Conservation (phyloP, 37 sponge, comb jelly and placozoan species). For the Geodia barretti region DNA sequence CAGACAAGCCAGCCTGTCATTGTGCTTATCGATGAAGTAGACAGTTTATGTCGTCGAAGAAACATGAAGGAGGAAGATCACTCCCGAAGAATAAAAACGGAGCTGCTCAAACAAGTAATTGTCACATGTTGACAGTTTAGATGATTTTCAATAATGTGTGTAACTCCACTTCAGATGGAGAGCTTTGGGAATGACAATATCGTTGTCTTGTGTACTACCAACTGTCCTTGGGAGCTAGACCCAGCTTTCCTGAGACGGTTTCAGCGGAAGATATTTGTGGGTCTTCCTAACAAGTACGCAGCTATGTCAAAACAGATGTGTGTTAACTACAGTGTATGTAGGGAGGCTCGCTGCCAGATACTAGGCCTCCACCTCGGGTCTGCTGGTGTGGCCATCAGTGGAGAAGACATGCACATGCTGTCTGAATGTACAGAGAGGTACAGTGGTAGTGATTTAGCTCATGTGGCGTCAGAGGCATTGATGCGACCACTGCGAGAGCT, state of each 20-base stretch:
- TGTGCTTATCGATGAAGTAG: conserved; percentile 86
- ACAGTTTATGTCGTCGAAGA: conserved; percentile 84
- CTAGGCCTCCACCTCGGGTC: conserved; percentile 20
- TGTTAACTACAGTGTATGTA: background rate
- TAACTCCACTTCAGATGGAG: conserved; percentile 82
- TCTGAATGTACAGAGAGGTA: conserved; percentile 61
- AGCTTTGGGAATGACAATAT: conserved; percentile 45
- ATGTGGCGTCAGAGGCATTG: conserved; percentile 66
- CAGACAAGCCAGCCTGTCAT: conserved; percentile 21
- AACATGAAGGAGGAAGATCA: conserved; percentile 82
- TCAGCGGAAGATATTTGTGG: conserved; percentile 56
- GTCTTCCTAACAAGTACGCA: conserved; percentile 35
- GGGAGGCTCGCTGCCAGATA: conserved; percentile 38
- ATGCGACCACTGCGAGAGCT: conserved; percentile 79
- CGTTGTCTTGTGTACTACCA: conserved; percentile 87
- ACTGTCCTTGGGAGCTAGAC: conserved; percentile 94
- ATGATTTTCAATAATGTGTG: too few relatives aligned
- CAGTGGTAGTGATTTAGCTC: conserved; percentile 87
- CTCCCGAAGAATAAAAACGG: conserved; percentile 86
- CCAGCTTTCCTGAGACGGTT: conserved; percentile 83
- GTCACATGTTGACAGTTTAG: background rate
- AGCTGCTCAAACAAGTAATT: conserved; percentile 68
- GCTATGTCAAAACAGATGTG: background rate
- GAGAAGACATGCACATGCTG: conserved; percentile 61
- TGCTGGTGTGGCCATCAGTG: conserved; percentile 14